phyloP scores from a whole-genome alignment of 2,797 vertebrate genomes.

The Platyrinchus mystaceus region DNA sequence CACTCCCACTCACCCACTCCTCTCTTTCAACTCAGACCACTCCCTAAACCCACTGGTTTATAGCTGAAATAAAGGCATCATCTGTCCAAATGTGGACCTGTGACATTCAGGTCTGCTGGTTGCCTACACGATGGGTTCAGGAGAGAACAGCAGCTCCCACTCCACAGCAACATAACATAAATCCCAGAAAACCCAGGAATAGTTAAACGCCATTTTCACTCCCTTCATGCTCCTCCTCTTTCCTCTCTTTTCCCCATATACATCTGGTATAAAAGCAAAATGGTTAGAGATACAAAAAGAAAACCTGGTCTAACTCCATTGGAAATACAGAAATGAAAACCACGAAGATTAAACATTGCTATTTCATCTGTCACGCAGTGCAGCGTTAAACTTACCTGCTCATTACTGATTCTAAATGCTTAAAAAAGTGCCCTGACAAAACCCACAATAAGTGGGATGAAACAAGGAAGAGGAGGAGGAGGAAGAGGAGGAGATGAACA shows the following conservation, averaged over 20 bases:
- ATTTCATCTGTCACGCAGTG: neutral
- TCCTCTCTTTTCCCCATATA: neutral
- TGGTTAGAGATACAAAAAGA: neutral
- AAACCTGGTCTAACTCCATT: neutral
- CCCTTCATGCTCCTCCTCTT: neutral
- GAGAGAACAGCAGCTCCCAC: neutral
- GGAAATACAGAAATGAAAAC: neutral
- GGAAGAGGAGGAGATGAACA: neutral
- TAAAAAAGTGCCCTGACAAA: neutral
- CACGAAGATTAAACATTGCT: neutral
- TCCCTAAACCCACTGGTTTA: neutral
- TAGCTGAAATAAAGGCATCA: neutral
- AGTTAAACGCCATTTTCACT: neutral
- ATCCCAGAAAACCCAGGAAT: neutral
- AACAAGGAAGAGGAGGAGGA: neutral
- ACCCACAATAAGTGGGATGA: neutral
- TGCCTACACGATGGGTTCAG: neutral
- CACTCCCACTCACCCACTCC: neutral
- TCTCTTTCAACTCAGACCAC: neutral
- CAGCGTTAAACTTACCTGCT: neutral
- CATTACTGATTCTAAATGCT: neutral
- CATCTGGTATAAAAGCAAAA: neutral
- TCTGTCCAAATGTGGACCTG: neutral
- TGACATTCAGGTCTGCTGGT: neutral
- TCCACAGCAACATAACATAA: accelerated